Conservation (phyloP, 2,888 invertebrate species). For the Sphaeridia pumilis region DNA sequence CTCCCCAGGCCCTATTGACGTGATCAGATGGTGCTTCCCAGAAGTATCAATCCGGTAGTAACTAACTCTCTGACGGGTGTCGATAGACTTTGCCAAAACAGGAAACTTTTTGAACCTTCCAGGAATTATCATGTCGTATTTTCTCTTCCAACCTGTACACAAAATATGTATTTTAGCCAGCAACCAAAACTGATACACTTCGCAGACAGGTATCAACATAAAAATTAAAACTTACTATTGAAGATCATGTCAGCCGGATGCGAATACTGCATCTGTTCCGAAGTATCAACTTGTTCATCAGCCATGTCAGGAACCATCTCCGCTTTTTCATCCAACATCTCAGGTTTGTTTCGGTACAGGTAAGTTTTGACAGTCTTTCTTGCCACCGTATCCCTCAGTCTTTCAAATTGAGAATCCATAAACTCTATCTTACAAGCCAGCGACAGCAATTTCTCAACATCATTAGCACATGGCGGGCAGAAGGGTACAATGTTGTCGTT, state of each 20-base stretch:
- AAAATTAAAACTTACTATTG: constrained; percentile 16
- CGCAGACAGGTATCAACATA: neutral
- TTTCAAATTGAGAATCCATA: constrained; percentile 33
- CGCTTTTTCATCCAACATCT: constrained; percentile 25
- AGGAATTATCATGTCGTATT: constrained; percentile 30
- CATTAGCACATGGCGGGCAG: constrained; percentile 22
- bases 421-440: constrained; percentile 29
- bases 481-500: constrained; percentile 27
- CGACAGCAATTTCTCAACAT: constrained; percentile 23
- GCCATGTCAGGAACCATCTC: constrained; percentile 14
- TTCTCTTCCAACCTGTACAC: constrained; percentile 28
- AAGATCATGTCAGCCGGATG: constrained; percentile 24
- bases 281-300: constrained; percentile 17
- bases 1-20: constrained; percentile 1
- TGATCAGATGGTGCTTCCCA: constrained; percentile 13
- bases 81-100: constrained; percentile 29
- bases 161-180: neutral
- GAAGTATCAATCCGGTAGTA: constrained; percentile 11
- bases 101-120: constrained; percentile 29
- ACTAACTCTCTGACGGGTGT: constrained; percentile 27
- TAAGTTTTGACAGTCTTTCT: constrained; percentile 31
- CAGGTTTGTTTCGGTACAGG: constrained; percentile 27
- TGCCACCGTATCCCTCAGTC: constrained; percentile 27
- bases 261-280: neutral
- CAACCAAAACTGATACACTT: neutral